phyloP scores from a whole-genome alignment of 2,797 vertebrate species.

The Mormyrus hasselquistii region DNA sequence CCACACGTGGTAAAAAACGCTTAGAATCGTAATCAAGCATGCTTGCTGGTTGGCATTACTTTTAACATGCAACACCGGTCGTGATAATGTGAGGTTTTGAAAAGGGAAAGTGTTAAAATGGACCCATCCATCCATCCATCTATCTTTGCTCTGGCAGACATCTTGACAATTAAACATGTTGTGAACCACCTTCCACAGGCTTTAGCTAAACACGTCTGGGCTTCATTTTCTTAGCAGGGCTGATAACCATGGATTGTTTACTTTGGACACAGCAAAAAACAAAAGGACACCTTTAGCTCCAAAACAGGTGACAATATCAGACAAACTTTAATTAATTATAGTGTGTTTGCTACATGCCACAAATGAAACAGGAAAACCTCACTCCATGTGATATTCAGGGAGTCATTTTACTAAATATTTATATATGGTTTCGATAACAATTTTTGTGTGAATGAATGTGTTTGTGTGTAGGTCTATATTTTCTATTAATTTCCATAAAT shows the following conservation, averaged over 20 bases:
- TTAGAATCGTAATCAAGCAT: background rate
- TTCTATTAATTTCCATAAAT: background rate
- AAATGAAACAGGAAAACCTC: background rate
- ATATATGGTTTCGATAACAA: background rate
- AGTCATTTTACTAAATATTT: background rate
- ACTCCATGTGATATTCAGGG: background rate
- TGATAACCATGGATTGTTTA: background rate
- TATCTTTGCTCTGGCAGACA: background rate
- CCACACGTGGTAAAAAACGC: background rate
- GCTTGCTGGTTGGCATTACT: background rate
- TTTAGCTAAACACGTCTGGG: background rate
- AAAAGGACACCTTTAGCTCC: background rate
- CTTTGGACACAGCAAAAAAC: background rate
- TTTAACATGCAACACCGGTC: background rate
- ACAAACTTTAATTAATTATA: background rate
- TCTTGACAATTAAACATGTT: background rate
- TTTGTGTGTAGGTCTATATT: background rate
- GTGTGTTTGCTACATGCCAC: background rate
- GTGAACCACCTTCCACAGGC: background rate
- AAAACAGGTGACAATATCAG: background rate
- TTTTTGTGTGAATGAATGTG: background rate
- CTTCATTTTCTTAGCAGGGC: background rate
- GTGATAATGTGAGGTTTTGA: background rate
- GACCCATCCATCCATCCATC: background rate
- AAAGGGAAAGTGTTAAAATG: background rate